phyloP scores from a whole-genome alignment of 2,888 invertebrate genomes.

The Uloborus plumipes region DNA sequence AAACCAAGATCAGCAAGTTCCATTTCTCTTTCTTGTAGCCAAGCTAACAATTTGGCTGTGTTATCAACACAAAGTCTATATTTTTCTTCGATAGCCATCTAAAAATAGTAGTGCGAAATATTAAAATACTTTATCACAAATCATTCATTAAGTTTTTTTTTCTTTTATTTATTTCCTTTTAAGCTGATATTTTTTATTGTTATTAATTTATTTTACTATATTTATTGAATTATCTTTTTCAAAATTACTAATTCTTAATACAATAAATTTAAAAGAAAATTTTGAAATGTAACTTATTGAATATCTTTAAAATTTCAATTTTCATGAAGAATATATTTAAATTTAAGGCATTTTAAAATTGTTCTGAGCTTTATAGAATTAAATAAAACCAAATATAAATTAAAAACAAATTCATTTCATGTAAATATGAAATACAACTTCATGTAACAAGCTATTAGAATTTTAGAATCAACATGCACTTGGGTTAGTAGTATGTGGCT shows the following conservation, averaged over 20 bases:
- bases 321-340: no score
- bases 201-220: no score
- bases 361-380: neutral
- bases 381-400: neutral
- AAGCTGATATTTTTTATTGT: no score
- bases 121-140: neutral
- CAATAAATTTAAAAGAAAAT: no score
- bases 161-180: no score
- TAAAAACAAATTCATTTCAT: conserved; percentile 1
- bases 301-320: no score
- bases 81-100: conserved; percentile 96
- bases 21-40: conserved; percentile 88
- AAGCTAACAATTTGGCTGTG: conserved; percentile 85
- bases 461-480: conserved; percentile 49
- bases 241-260: no score
- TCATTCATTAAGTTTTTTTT: no score
- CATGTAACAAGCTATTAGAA: conserved; percentile 38
- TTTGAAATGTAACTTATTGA: no score
- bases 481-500: conserved; percentile 57
- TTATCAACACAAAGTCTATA: conserved; percentile 92
- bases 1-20: conserved; percentile 87
- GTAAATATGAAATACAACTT: neutral
- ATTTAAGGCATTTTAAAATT: no score
- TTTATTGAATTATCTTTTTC: no score
- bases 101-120: conserved; percentile 6